phyloP scores from a whole-genome alignment of 2,797 vertebrate species.

The Phaenicophaeus curvirostris region DNA sequence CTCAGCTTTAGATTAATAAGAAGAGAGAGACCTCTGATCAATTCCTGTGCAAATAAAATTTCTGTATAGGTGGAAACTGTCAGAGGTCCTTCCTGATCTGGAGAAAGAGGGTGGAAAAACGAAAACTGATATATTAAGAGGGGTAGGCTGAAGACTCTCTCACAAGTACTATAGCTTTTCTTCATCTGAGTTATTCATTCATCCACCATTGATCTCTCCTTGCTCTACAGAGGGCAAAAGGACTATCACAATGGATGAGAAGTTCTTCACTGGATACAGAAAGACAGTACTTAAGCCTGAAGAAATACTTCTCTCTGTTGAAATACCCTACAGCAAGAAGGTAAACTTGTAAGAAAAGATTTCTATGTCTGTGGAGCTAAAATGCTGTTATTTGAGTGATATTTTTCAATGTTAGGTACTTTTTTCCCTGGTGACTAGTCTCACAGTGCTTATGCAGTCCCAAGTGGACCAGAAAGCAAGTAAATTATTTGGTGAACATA shows the following conservation, averaged over 20 bases:
- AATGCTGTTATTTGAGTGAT: background rate
- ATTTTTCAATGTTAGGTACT: background rate
- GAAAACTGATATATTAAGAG: background rate
- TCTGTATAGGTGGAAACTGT: background rate
- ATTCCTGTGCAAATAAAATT: background rate
- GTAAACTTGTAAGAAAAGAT: constrained; percentile 64
- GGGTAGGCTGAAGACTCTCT: background rate
- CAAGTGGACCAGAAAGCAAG: background rate
- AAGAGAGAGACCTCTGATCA: background rate
- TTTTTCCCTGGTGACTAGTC: background rate
- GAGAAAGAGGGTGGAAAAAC: background rate
- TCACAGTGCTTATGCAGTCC: background rate
- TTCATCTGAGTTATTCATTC: background rate
- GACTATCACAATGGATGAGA: constrained; percentile 81
- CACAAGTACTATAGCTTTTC: background rate
- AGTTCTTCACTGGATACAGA: constrained; percentile 86
- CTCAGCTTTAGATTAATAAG: background rate
- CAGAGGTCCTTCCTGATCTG: background rate
- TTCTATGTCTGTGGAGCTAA: background rate
- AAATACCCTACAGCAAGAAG: constrained; percentile 86
- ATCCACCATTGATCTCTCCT: background rate
- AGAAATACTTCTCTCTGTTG: constrained; percentile 84
- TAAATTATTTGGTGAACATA: background rate
- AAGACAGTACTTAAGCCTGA: constrained; percentile 81
- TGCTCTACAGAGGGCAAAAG: constrained; percentile 77